Percentiles rank a stretch among this genome's conserved stretches.
Evolutionary conservation across 2,113 vertebrate species (phyloP).

Genomic region (rat (Rattus norvegicus)): DNA sequence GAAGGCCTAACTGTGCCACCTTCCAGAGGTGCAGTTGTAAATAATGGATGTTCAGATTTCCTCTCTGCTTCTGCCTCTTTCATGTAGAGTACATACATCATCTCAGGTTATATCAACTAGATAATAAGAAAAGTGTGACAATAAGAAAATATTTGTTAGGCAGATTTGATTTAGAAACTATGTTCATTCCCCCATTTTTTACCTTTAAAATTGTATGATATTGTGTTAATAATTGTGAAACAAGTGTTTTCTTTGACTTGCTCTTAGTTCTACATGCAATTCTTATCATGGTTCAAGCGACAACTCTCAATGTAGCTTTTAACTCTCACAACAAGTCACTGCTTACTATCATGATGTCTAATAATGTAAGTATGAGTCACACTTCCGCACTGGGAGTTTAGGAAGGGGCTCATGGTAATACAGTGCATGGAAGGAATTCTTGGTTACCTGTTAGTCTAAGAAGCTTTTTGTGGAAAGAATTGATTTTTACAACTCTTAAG

Average conservation of each 20-base stretch:
- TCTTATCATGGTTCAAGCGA: slow-evolving; percentile 99
- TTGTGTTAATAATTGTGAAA: background rate
- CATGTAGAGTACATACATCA: background rate
- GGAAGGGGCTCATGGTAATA: background rate
- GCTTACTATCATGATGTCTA: slow-evolving; percentile 99
- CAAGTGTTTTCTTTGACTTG: slow-evolving; percentile 88
- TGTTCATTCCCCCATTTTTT: background rate
- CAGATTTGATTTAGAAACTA: slow-evolving; percentile 29
- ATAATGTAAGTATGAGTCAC: slow-evolving; percentile 92
- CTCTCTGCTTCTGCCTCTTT: background rate
- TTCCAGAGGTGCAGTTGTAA: background rate
- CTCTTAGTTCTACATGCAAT: slow-evolving; percentile 95
- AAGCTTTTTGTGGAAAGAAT: background rate
- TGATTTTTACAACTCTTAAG: slow-evolving; percentile 4
- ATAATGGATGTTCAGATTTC: background rate
- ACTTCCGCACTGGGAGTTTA: background rate
- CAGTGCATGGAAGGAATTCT: background rate
- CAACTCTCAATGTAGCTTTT: slow-evolving; percentile 98
- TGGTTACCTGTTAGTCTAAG: background rate
- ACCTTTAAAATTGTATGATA: background rate
- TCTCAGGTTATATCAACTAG: background rate
- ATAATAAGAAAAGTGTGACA: background rate
- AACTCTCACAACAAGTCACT: slow-evolving; percentile 99
- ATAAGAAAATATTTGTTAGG: background rate
- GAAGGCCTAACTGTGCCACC: background rate